Conservation (phyloP, 2,113 vertebrate species). For the Alaudala cheleensis region DNA sequence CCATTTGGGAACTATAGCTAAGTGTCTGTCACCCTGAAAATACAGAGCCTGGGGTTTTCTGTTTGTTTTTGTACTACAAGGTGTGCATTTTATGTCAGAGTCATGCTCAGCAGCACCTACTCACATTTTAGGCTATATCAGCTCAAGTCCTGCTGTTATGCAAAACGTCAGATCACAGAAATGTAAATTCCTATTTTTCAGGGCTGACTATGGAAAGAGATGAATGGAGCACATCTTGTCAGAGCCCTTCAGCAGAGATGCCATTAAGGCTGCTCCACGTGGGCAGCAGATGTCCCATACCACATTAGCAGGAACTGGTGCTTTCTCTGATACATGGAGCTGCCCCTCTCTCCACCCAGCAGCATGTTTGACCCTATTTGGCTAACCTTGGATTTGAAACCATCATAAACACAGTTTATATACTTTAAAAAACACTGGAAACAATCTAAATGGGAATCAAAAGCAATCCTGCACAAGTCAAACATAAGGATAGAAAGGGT, state of each 20-base stretch:
- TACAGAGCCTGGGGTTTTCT: background rate
- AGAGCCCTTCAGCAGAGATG: background rate
- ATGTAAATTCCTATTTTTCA: background rate
- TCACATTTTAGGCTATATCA: background rate
- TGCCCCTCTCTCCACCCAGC: background rate
- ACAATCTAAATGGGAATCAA: background rate
- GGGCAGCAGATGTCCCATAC: background rate
- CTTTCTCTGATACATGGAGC: background rate
- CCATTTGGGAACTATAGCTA: background rate
- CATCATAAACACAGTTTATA: background rate
- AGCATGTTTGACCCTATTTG: background rate
- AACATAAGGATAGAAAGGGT: background rate
- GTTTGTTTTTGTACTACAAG: background rate
- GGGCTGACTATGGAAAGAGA: background rate
- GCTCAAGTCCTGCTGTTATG: background rate
- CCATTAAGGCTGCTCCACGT: background rate
- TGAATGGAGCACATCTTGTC: background rate
- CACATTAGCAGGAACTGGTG: fast-evolving
- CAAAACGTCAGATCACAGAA: background rate
- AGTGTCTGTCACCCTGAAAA: background rate
- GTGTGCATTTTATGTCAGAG: background rate
- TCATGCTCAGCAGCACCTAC: background rate
- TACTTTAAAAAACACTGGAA: background rate
- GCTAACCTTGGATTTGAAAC: background rate
- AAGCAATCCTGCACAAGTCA: background rate